Evolutionary conservation across 2,888 invertebrate species (phyloP), one percentile per base, ranked within the genome.

Genomic region (Brachypalpus laphriformis): DNA sequence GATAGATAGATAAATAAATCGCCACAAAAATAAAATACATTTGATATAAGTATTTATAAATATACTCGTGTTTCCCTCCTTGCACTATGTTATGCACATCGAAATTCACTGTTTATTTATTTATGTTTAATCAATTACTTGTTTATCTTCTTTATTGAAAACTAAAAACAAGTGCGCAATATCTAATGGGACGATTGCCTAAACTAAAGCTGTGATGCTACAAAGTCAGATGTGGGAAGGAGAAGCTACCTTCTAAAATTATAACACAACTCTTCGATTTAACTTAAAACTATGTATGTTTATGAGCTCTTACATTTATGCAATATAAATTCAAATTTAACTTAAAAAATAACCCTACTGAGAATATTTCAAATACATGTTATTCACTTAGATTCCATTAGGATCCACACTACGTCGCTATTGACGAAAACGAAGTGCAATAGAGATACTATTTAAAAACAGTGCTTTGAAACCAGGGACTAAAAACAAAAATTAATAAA

Each of bases 11-110:
- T 78, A 77, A 77, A 80, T 83, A 74, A 83, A 74, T 83, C 49
- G 70, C 70, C 80, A 83, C 57, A 83, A 83, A 83, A 83, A 80
- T 83, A 78, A 83, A 83, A 75, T 74, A 74, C 56, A 74, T 74
- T 83, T 63, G 42, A 54, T 78, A 66, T 74, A 59, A 2, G 5
- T 25, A 25, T 25, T 80, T 74, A 83, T 80, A 74, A 61, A 59
- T 72, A 66, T 70, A 63, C 3, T 25, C 2, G 66, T 70, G 56
- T 71, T 56, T 49, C 40, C 34, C 51, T 68, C 25, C 20, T 28
- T 71, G 37, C 54, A 74, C 57, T 37, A 7, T 47, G 40, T 59
- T 59, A 59, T 59, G 56, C 57, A 76, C 57, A 49, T 68, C 18
- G 31, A 31, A 42, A 54, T 42, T 42, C 57, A 70, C 56, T 45